A percentile compares a stretch with the other conserved stretches of the same genome.
These are phyloP conservation scores for Sorex araneus DNA, from an alignment of 2,113 vertebrate species.

Conservation along the genomic window DNA sequence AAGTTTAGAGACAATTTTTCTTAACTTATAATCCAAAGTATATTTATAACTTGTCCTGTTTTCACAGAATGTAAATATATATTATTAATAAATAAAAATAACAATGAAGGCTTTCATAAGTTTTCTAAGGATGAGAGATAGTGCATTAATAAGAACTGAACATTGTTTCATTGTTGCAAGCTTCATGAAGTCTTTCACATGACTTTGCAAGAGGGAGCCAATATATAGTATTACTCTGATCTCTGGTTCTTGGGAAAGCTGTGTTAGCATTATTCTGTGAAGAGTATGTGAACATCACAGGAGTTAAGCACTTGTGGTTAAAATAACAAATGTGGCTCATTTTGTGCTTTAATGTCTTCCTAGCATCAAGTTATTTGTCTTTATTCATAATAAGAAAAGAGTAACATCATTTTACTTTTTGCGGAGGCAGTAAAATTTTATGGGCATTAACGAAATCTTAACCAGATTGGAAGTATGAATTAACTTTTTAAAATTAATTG, in stretches of 20 bases:
- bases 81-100: slow-evolving; percentile 14
- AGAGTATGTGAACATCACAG: not conserved
- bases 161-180: not conserved
- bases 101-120: not conserved
- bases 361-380: not conserved
- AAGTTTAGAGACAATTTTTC: slow-evolving; percentile 17
- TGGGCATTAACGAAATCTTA: slow-evolving; percentile 33
- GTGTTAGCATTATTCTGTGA: slow-evolving; percentile 40
- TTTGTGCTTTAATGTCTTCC: not conserved
- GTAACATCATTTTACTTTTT: slow-evolving; percentile 1
- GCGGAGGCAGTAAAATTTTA: slow-evolving; percentile 20
- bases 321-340: not conserved
- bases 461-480: slow-evolving; percentile 7
- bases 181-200: not conserved
- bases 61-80: slow-evolving; percentile 2
- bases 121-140: not conserved
- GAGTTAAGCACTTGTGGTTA: not conserved
- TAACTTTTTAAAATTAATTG: not conserved
- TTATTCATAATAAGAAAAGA: slow-evolving; percentile 48
- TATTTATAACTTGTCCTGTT: not conserved
- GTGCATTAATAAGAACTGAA: not conserved
- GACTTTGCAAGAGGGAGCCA: not conserved
- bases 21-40: not conserved
- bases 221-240: not conserved
- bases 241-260: not conserved